These are phyloP conservation scores for Pterostichus niger DNA, from an alignment of 2,888 invertebrate species.

Conservation along the genomic window DNA sequence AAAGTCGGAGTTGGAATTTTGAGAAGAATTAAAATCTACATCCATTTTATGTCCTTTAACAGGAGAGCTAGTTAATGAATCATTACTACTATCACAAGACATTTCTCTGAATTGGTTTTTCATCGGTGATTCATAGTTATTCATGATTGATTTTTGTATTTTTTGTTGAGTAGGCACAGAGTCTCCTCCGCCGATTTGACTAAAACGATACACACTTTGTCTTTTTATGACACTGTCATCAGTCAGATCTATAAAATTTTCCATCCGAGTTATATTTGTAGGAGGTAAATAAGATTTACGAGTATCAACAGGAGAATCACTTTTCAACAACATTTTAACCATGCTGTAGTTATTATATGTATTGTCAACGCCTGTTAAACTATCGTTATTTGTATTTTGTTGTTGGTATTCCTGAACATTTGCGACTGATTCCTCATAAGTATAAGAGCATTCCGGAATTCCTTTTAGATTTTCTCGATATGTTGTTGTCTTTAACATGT, in stretches of 20 bases:
- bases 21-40: constrained; percentile 43
- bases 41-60: constrained; percentile 57
- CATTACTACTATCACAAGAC: constrained; percentile 59
- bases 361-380: not conserved
- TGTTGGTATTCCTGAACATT: not conserved
- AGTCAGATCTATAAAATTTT: constrained; percentile 54
- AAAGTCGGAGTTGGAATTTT: constrained; percentile 55
- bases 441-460: constrained; percentile 73
- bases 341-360: constrained; percentile 30
- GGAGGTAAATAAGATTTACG: not conserved
- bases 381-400: not conserved
- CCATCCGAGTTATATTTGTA: not conserved
- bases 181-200: constrained; percentile 42
- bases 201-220: constrained; percentile 1
- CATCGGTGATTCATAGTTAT: constrained; percentile 73
- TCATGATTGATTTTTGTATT: constrained; percentile 24
- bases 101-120: constrained; percentile 67
- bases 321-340: constrained; percentile 25
- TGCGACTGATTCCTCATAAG: constrained; percentile 11
- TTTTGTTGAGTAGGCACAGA: constrained; percentile 24
- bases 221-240: constrained; percentile 9
- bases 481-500: constrained; percentile 69
- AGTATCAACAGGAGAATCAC: not conserved
- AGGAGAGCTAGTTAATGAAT: constrained; percentile 50
- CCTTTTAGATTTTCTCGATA: constrained; percentile 69